These are phyloP conservation scores for Bubo bubo DNA, from an alignment of 2,113 vertebrate genomes.

Conservation along the genomic window DNA sequence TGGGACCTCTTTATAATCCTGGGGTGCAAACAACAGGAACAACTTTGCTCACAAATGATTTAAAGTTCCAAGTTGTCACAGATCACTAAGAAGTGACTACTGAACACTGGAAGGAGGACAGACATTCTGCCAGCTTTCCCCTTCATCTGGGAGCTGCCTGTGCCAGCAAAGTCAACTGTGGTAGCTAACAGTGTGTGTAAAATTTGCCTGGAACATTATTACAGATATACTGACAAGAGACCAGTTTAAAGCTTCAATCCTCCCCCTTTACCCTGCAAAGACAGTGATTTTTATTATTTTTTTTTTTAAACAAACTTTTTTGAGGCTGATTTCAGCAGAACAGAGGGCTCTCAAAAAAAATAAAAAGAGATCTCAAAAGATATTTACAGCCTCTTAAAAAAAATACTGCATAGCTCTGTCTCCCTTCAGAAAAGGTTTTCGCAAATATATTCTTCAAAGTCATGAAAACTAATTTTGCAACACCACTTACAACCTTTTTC, in stretches of 20 bases:
- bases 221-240: not conserved
- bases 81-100: not conserved
- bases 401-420: not conserved
- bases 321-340: not conserved
- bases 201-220: not conserved
- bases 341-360: not conserved
- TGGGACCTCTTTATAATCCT: not conserved
- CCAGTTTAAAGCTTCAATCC: not conserved
- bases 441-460: not conserved
- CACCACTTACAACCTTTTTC: not conserved
- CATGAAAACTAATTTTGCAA: not conserved
- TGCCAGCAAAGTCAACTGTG: not conserved
- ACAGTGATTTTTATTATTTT: rapidly evolving
- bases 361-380: too few species aligned
- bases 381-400: not conserved
- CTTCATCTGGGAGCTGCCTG: not conserved
- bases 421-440: not conserved
- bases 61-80: not conserved
- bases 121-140: not conserved
- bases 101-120: not conserved
- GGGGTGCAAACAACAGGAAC: not conserved
- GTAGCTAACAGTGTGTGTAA: not conserved
- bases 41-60: not conserved
- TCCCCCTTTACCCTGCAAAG: not conserved
- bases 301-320: not conserved